These are phyloP conservation scores for Rhinella marina DNA, from an alignment of 2,797 vertebrate genomes.

Conservation along the genomic window DNA sequence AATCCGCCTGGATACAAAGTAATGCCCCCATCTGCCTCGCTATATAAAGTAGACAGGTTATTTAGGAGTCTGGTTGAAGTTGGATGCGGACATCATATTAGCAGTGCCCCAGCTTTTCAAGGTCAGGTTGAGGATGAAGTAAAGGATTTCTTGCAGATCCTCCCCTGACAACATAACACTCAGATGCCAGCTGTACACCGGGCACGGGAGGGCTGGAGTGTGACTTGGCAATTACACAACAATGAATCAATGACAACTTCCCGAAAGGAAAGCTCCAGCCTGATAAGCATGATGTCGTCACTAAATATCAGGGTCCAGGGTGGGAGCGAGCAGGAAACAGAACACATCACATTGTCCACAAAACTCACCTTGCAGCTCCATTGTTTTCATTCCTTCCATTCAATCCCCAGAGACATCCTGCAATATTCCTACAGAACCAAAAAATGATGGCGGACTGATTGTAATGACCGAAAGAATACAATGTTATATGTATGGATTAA, in stretches of 20 bases:
- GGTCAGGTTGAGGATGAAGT: not conserved
- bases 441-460: too few relatives aligned
- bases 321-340: not conserved
- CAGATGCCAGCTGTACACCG: not conserved
- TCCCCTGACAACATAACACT: not conserved
- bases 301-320: not conserved
- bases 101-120: not conserved
- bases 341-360: not conserved
- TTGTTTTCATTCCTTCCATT: not conserved
- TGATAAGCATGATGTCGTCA: constrained; percentile 10
- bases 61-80: not conserved
- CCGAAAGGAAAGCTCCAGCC: constrained; percentile 35
- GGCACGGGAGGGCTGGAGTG: constrained; percentile 13
- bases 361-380: not conserved
- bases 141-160: not conserved
- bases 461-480: too few relatives aligned
- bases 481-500: too few relatives aligned
- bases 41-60: not conserved
- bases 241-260: constrained; percentile 39
- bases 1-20: too few relatives aligned
- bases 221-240: constrained; percentile 37
- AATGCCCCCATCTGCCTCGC: too few relatives aligned
- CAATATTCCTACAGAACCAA: too few relatives aligned
- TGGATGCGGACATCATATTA: not conserved
- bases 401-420: not conserved